Base-by-base conservation (phyloP, 2,888 invertebrate species). In the Amblyjoppa fuscipennis region DNA sequence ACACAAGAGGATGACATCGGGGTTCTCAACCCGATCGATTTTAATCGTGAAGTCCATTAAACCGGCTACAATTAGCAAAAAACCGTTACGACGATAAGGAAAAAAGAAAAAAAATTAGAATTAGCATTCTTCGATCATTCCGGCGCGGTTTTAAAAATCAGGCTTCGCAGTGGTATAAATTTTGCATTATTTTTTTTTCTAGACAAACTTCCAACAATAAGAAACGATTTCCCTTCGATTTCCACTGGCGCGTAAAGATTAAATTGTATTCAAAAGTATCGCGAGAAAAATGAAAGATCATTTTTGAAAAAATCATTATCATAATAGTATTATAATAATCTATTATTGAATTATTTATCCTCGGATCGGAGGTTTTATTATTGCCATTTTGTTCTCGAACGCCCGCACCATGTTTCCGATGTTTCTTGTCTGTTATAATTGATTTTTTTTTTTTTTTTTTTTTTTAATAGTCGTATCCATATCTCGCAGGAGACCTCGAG, bases 21-120 rank as follows among this genome's bases (percentile, higher is more conserved):
- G 83, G 83, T 83, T 83, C 83, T 83, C 83, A 83, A 83, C 77
- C 66, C 73, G 77, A 71, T 45, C 77, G 61, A 77, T 53, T 56
- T 28, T 28, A 20, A 45, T 61, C 34, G 28, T 38, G 6, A 20
- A 34, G 41, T 41, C 68, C 13, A n/a, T 11, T 9, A 64, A 31
- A 31, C 16, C 1, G 34, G 13, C 1, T 4, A n/a, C 34, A 34
- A 64, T 59, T 3, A 11, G 11, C 28, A 4, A 56, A 2, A 11
- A 11, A 28, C 28, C 59, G 59, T 25, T 59, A 13, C 11, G 28
- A 28, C 59, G 11, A 28, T 59, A 1, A 13, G 11, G 28, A 4
- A 11, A 0, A 5, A 6, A 20, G 0, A 4, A 49, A 45, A 45
- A 16, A 49, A 49, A 49, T 3, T 49, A 16, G 4, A 49, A 13